Conservation (phyloP, 2,113 vertebrate species). For the Hirundichthys speculiger region DNA sequence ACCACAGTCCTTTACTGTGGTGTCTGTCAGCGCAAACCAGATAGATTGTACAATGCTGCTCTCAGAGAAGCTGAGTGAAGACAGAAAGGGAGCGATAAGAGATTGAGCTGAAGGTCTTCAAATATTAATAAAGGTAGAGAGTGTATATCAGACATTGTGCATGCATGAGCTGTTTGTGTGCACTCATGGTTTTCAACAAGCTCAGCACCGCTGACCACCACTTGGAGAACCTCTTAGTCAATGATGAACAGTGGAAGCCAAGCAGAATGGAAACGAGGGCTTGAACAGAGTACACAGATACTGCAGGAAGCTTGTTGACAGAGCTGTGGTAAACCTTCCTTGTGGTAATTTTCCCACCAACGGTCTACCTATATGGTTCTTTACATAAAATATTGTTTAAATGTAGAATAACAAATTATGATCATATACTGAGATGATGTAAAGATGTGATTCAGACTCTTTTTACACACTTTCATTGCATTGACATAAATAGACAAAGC, state of each 20-base stretch:
- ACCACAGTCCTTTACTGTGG: slow-evolving; percentile 15
- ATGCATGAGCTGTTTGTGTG: slow-evolving; percentile 63
- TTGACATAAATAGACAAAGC: no score
- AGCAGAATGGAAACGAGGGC: slow-evolving; percentile 36
- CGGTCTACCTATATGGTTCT: not conserved
- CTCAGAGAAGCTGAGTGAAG: slow-evolving; percentile 20
- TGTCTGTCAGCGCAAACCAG: slow-evolving; percentile 32
- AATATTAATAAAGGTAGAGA: slow-evolving; percentile 62
- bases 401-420: no score
- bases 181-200: slow-evolving; percentile 54
- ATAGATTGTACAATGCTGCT: slow-evolving; percentile 33
- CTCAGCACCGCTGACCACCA: slow-evolving; percentile 26
- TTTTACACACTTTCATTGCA: no score
- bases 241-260: slow-evolving; percentile 18
- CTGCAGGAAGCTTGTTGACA: no score
- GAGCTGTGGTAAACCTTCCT: slow-evolving; percentile 5
- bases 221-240: slow-evolving; percentile 36
- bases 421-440: no score
- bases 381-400: not conserved
- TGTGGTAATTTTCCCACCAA: not conserved
- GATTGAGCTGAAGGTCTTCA: slow-evolving; percentile 55
- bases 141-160: slow-evolving; percentile 55
- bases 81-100: slow-evolving; percentile 33
- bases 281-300: slow-evolving; percentile 8
- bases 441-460: no score